These are phyloP conservation scores for Augiades crinisus DNA, from an alignment of 2,888 invertebrate species.

Conservation along the genomic window DNA sequence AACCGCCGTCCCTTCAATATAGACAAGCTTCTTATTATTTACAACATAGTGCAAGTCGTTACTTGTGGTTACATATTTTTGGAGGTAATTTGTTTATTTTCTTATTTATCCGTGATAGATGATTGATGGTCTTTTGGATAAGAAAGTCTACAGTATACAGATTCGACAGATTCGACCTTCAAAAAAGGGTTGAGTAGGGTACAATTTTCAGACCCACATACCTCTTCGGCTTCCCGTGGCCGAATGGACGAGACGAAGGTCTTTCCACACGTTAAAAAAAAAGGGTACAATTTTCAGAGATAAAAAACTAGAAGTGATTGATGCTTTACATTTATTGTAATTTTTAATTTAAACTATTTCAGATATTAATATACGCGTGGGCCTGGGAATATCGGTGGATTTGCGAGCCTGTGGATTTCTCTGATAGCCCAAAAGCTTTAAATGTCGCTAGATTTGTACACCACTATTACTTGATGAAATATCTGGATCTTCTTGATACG, in stretches of 20 bases:
- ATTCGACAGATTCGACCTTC: too few relatives aligned
- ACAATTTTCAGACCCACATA: too few relatives aligned
- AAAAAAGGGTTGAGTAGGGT: too few relatives aligned
- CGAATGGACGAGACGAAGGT: too few relatives aligned
- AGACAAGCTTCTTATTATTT: slow-evolving; percentile 83
- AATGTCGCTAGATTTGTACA: slow-evolving; percentile 39
- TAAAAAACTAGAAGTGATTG: too few relatives aligned
- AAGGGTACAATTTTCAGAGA: too few relatives aligned
- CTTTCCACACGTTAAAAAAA: too few relatives aligned
- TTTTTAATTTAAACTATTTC: background rate
- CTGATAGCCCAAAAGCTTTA: slow-evolving; percentile 40
- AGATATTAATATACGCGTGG: slow-evolving; percentile 43
- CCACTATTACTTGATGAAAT: slow-evolving; percentile 52
- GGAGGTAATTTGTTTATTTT: slow-evolving; percentile 60
- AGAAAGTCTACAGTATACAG: too few relatives aligned
- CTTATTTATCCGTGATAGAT: too few relatives aligned
- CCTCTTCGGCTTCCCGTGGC: too few relatives aligned
- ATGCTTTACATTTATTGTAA: too few relatives aligned
- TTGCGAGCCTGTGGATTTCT: slow-evolving; percentile 62
- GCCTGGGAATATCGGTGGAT: slow-evolving; percentile 63
- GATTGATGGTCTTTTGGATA: too few relatives aligned
- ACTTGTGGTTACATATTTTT: slow-evolving; percentile 78
- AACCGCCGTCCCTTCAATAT: slow-evolving; percentile 84
- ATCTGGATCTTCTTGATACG: slow-evolving; percentile 63
- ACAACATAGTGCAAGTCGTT: slow-evolving; percentile 85